These are phyloP conservation scores for Pachycephala philippinensis DNA, from an alignment of 2,113 vertebrate species.

Conservation along the genomic window DNA sequence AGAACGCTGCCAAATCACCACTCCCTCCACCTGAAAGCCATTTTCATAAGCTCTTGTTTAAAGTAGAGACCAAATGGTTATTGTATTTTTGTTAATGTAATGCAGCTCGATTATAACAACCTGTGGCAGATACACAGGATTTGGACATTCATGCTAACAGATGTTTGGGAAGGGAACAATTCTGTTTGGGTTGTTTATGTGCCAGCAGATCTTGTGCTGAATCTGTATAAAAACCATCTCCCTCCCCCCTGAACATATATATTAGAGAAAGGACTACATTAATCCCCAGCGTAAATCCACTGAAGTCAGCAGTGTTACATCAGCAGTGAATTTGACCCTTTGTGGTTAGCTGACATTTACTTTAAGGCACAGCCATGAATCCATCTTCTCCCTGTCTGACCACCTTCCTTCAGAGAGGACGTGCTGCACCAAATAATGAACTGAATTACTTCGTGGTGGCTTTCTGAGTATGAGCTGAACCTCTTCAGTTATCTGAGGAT, in stretches of 20 bases:
- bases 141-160: conserved; percentile 52
- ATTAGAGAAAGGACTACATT: neutral
- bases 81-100: conserved; percentile 41
- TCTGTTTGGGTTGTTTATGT: conserved; percentile 73
- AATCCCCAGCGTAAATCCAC: conserved; percentile 4
- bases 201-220: conserved; percentile 62
- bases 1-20: conserved; percentile 31
- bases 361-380: neutral
- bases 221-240: neutral
- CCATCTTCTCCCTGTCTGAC: neutral
- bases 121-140: conserved; percentile 46
- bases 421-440: neutral
- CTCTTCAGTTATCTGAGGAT: conserved; percentile 23
- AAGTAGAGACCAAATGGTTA: conserved; percentile 43
- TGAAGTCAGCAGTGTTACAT: neutral
- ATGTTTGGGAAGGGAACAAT: conserved; percentile 63
- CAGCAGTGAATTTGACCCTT: neutral
- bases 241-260: neutral
- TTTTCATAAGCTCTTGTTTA: conserved; percentile 26
- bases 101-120: conserved; percentile 40
- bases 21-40: conserved; percentile 40
- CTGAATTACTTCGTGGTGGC: neutral
- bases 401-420: neutral
- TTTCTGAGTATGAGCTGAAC: neutral
- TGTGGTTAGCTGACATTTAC: neutral